These are phyloP conservation scores for Pangasius sanitwongsei DNA, from an alignment of 2,797 vertebrate genomes.

Conservation along the genomic window DNA sequence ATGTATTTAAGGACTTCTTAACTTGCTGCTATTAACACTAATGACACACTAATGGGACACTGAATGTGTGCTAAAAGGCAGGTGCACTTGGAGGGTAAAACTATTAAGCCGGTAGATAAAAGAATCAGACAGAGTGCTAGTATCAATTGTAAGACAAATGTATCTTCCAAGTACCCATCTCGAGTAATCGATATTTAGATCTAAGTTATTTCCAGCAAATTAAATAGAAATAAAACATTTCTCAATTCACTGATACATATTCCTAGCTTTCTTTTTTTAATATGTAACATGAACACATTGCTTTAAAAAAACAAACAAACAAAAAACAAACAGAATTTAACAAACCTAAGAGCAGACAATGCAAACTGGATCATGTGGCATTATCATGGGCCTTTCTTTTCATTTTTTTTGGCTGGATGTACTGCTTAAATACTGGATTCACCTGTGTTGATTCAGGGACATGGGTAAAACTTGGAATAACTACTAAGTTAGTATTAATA, in stretches of 20 bases:
- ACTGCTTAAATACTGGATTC: background rate
- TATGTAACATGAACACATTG: too few relatives aligned
- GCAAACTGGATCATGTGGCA: background rate
- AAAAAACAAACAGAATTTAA: too few relatives aligned
- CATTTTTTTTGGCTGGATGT: background rate
- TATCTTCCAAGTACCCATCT: background rate
- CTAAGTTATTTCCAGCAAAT: background rate
- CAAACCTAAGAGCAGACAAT: background rate
- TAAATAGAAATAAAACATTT: background rate
- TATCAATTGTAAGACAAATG: background rate
- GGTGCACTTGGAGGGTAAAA: background rate
- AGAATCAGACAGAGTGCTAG: background rate
- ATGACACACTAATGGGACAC: background rate
- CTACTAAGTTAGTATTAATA: background rate
- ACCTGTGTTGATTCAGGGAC: background rate
- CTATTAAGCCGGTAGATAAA: background rate
- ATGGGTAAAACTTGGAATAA: background rate
- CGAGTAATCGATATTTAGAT: background rate
- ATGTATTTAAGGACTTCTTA: background rate
- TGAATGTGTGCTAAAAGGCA: background rate
- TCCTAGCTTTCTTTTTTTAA: background rate
- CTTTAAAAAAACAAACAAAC: too few relatives aligned
- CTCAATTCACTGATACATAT: background rate
- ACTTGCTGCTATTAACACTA: slow-evolving; percentile 8
- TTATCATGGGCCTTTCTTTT: background rate